These are phyloP conservation scores for Tridacna gigas DNA, from an alignment of 2,888 invertebrate genomes.

Conservation along the genomic window DNA sequence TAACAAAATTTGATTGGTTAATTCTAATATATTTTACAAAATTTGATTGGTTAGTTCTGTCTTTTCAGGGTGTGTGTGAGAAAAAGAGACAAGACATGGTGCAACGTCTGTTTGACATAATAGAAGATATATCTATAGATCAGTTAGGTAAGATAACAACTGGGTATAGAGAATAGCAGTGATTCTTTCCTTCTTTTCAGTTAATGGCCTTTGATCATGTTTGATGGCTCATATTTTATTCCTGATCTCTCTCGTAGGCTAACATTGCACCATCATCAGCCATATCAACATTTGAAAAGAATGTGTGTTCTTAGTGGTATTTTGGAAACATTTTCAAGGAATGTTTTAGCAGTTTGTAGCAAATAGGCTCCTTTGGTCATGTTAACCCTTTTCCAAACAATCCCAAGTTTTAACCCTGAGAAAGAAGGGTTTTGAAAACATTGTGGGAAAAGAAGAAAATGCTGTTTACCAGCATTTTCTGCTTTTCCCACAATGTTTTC, in stretches of 20 bases:
- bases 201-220: no score
- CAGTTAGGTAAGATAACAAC: slow-evolving; percentile 84
- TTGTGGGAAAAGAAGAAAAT: neutral
- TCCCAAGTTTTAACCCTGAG: neutral
- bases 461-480: neutral
- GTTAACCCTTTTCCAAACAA: neutral
- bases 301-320: no score
- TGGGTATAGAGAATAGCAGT: no score
- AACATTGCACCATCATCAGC: no score
- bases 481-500: neutral
- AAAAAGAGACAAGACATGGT: slow-evolving; percentile 98
- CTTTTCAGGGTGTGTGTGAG: slow-evolving; percentile 93
- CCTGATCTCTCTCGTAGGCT: no score
- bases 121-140: slow-evolving; percentile 91
- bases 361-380: neutral
- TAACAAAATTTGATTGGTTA: neutral
- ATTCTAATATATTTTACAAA: neutral
- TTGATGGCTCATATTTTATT: no score
- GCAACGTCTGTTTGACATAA: slow-evolving; percentile 98
- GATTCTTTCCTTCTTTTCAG: no score
- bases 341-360: neutral
- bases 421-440: neutral
- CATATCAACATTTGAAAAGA: no score
- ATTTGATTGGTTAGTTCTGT: slow-evolving; percentile 24
- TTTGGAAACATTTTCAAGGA: neutral